These are phyloP conservation scores for Drosophila pruinosa DNA, from an alignment of 1,140 invertebrate species.

Conservation along the genomic window DNA sequence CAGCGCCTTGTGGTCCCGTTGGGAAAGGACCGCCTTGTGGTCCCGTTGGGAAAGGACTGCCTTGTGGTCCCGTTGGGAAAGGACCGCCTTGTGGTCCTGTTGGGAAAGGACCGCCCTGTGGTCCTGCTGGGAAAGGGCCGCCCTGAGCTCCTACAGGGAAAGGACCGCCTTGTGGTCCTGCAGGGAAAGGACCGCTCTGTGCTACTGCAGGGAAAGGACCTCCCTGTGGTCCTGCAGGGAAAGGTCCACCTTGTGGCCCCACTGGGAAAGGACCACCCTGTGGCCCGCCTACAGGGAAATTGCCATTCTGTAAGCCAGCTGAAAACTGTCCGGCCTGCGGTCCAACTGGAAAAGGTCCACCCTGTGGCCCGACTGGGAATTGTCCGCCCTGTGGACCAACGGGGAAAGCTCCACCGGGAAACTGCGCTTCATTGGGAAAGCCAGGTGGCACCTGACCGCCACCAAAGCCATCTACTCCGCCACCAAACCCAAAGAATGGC, in stretches of 20 bases:
- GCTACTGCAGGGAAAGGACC: neutral
- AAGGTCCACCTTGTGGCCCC: conserved; percentile 1
- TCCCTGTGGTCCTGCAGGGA: neutral
- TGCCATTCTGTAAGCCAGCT: neutral
- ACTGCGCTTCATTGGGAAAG: conserved; percentile 32
- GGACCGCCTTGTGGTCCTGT: neutral
- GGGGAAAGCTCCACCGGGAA: conserved; percentile 12
- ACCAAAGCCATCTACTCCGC: conserved; percentile 10
- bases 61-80: conserved; percentile 5
- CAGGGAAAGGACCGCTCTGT: conserved; percentile 11
- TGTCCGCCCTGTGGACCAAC: conserved; percentile 1
- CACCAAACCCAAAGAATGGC: conserved; percentile 61
- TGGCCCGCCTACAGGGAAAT: neutral
- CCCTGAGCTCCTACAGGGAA: conserved; percentile 6
- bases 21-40: conserved; percentile 17
- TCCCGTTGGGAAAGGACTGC: neutral
- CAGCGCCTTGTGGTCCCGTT: neutral
- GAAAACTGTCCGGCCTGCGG: conserved; percentile 14
- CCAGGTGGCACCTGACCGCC: conserved; percentile 29
- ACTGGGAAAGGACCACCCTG: neutral
- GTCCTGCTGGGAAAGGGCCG: neutral
- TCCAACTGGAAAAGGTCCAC: conserved; percentile 1
- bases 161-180: neutral
- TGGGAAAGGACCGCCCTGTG: conserved; percentile 3
- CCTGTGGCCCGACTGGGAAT: conserved; percentile 13